Conservation (phyloP, 2,113 vertebrate species). For the Dermatemys mawii region DNA sequence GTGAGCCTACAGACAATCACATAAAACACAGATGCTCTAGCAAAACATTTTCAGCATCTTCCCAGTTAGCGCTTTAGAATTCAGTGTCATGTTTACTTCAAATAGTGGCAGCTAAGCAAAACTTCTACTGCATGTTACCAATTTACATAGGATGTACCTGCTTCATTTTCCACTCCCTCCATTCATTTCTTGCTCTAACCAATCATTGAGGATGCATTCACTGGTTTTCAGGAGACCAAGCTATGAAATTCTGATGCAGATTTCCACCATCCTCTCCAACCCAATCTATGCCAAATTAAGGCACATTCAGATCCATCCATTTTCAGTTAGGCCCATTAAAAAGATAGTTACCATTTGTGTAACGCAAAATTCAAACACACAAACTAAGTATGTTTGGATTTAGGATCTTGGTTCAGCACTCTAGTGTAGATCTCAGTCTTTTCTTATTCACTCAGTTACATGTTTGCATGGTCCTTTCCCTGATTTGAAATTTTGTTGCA, state of each 20-base stretch:
- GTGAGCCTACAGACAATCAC: neutral
- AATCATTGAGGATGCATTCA: neutral
- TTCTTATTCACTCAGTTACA: neutral
- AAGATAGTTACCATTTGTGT: too few relatives aligned
- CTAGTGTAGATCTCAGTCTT: neutral
- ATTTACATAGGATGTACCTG: neutral
- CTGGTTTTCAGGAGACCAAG: fast-evolving
- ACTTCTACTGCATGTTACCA: neutral
- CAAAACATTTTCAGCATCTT: neutral
- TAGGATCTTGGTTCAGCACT: neutral
- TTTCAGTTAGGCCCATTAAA: neutral
- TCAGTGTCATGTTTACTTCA: neutral
- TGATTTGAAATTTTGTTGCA: neutral
- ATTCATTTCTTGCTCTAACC: neutral
- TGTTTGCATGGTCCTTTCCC: neutral
- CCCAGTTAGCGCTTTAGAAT: neutral
- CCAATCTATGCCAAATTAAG: neutral
- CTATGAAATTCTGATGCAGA: neutral
- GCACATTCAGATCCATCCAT: neutral
- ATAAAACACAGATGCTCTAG: neutral
- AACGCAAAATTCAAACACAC: too few relatives aligned
- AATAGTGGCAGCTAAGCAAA: neutral
- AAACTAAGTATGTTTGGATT: too few relatives aligned
- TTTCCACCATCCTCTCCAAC: neutral
- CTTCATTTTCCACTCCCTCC: neutral